phyloP scores from a whole-genome alignment of 2,888 invertebrate genomes.

The Epinotia ramella region DNA sequence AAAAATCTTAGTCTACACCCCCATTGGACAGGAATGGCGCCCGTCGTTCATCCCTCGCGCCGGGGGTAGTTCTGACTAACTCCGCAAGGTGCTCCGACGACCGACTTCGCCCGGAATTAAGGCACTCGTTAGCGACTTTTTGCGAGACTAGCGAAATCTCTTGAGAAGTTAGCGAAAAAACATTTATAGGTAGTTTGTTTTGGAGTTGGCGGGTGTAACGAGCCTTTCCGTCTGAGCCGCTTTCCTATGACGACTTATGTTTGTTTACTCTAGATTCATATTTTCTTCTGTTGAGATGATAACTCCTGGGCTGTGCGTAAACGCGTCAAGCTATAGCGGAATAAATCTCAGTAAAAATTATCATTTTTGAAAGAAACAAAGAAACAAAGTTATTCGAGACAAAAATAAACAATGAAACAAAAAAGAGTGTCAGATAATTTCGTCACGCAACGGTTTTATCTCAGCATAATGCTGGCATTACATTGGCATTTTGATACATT shows the following conservation, averaged over 20 bases:
- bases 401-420: no score
- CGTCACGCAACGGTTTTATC: no score
- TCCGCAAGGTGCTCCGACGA: conserved; percentile 58
- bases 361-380: no score
- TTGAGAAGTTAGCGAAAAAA: conserved; percentile 67
- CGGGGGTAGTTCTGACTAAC: conserved; percentile 54
- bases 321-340: no score
- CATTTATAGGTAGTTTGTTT: conserved; percentile 64
- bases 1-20: no score
- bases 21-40: neutral
- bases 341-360: no score
- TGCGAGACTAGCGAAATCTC: conserved; percentile 73
- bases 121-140: conserved; percentile 79
- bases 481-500: no score
- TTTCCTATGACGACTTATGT: conserved; percentile 18
- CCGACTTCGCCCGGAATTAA: conserved; percentile 74
- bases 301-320: no score
- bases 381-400: no score
- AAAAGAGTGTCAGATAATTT: no score
- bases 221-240: conserved; percentile 50
- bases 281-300: neutral
- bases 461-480: no score
- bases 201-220: conserved; percentile 54
- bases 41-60: conserved; percentile 16
- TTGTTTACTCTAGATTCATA: neutral